These are phyloP conservation scores for Notothenia coriiceps DNA, from an alignment of 2,113 vertebrate genomes.

Conservation along the genomic window DNA sequence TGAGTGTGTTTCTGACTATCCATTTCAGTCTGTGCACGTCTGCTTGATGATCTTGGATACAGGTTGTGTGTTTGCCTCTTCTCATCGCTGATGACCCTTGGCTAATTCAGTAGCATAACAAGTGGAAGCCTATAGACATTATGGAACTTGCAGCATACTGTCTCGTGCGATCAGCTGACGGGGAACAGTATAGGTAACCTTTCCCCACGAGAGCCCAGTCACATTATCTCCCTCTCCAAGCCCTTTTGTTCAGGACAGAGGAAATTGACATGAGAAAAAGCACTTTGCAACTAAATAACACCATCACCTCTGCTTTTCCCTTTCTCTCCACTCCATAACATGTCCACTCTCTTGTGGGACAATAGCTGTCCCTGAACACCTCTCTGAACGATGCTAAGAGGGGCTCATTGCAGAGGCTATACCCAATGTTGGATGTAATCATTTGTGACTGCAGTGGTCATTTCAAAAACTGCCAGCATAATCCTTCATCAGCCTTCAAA, in stretches of 20 bases:
- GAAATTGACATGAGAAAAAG: constrained; percentile 55
- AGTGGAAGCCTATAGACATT: constrained; percentile 42
- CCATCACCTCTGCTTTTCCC: constrained; percentile 35
- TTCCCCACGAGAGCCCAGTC: constrained; percentile 58
- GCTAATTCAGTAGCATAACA: constrained; percentile 64
- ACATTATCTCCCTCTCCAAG: constrained; percentile 69
- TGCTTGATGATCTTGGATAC: constrained; percentile 33
- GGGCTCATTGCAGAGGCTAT: constrained; percentile 12
- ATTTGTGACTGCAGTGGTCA: neutral
- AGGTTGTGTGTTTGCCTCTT: constrained; percentile 1
- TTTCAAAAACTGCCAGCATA: constrained; percentile 8
- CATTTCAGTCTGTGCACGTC: constrained; percentile 17
- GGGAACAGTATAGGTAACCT: constrained; percentile 77
- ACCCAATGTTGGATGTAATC: constrained; percentile 9
- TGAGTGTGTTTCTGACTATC: neutral
- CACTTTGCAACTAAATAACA: constrained; percentile 64
- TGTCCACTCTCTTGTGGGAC: constrained; percentile 54
- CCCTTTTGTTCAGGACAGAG: constrained; percentile 57
- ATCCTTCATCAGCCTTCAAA: constrained; percentile 13
- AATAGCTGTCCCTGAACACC: constrained; percentile 40
- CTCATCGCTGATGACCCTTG: constrained; percentile 45
- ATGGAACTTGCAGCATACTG: constrained; percentile 57
- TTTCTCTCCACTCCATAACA: constrained; percentile 35
- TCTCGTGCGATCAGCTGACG: constrained; percentile 57
- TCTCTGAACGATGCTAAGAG: constrained; percentile 21